Conservation (phyloP, 2,797 vertebrate genomes). For the Anguilla pacifica region DNA sequence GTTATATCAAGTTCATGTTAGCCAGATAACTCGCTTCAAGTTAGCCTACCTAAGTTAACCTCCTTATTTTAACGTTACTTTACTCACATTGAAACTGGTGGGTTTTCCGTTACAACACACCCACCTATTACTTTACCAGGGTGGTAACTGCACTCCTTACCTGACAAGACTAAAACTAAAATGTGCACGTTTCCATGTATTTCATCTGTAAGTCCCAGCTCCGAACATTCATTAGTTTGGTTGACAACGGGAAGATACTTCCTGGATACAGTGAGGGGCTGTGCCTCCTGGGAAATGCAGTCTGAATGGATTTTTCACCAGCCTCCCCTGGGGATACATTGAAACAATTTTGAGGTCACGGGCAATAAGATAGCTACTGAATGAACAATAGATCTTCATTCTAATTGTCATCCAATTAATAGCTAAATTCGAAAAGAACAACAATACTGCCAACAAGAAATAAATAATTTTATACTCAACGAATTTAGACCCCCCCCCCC, state of each 20-base stretch:
- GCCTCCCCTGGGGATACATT: not conserved
- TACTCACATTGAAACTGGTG: not conserved
- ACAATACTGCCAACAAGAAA: not conserved
- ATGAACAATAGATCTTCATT: not conserved
- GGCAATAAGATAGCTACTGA: not conserved
- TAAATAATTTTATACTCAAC: not conserved
- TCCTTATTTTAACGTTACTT: not conserved
- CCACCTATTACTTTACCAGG: not conserved
- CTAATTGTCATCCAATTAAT: not conserved
- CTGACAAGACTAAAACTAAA: conserved; percentile 14
- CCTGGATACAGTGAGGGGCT: conserved; percentile 68
- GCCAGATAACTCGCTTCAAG: not conserved
- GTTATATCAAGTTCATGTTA: not conserved
- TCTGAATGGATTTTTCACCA: conserved; percentile 30
- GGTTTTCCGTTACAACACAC: not conserved
- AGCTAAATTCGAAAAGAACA: not conserved
- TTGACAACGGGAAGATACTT: conserved; percentile 69
- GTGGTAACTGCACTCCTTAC: not conserved
- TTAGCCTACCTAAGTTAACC: not conserved
- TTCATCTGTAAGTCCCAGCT: not conserved
- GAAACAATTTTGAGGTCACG: not conserved
- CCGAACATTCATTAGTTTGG: conserved; percentile 64
- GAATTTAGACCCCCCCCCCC: not conserved
- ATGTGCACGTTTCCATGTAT: conserved; percentile 35
- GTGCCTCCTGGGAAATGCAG: conserved; percentile 68